Evolutionary conservation across 2,888 invertebrate genomes (phyloP).

Genomic region (Caenorhabditis becei): DNA sequence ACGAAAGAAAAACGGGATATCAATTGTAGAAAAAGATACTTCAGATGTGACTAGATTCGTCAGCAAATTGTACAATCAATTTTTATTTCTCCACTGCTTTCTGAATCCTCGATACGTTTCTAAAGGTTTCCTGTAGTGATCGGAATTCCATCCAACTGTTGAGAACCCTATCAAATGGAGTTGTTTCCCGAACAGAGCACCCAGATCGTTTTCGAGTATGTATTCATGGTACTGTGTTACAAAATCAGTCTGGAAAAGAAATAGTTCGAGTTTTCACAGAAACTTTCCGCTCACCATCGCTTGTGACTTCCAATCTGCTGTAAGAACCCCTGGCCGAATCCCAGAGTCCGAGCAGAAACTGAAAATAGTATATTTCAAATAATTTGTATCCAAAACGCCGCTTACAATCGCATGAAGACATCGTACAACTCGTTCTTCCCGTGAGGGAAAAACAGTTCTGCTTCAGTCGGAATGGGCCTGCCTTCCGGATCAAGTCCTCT

Average conservation of each 20-base stretch:
- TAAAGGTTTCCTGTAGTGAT: too few relatives aligned
- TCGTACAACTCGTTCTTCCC: constrained; percentile 21
- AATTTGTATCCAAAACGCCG: background rate
- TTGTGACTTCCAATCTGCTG: constrained; percentile 9
- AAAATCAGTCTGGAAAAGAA: constrained; percentile 21
- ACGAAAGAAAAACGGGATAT: too few relatives aligned
- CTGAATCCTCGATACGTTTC: too few relatives aligned
- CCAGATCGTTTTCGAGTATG: too few relatives aligned
- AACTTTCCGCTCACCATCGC: constrained; percentile 19
- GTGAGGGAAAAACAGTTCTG: constrained; percentile 30
- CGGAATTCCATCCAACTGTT: too few relatives aligned
- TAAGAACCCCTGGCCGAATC: constrained; percentile 4
- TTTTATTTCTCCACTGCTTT: too few relatives aligned
- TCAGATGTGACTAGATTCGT: too few relatives aligned
- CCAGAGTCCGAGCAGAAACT: constrained; percentile 21
- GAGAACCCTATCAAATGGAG: too few relatives aligned
- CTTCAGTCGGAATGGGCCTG: constrained; percentile 13
- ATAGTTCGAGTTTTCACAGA: background rate
- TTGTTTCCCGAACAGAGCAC: too few relatives aligned
- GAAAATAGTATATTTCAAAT: background rate
- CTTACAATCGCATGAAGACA: constrained; percentile 20
- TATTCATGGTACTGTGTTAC: background rate
- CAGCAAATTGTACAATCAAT: too few relatives aligned
- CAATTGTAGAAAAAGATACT: too few relatives aligned
- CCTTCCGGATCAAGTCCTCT: background rate